Evolutionary conservation across 2,888 invertebrate species (phyloP).

Genomic region (Callimorpha dominula): DNA sequence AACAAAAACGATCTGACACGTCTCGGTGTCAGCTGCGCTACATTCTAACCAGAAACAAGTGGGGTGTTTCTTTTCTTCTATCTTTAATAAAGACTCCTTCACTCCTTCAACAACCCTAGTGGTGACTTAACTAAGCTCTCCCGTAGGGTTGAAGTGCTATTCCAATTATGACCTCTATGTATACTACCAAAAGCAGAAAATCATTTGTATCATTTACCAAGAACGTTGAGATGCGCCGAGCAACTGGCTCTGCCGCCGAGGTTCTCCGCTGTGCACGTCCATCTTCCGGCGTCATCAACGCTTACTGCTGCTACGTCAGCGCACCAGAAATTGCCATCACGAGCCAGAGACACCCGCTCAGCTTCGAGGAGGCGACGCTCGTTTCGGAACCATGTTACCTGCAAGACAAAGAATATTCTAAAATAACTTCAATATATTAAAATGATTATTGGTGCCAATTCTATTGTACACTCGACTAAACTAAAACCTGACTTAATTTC

Average conservation of each 20-base stretch:
- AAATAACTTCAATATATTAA: too few relatives aligned
- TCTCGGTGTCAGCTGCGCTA: too few relatives aligned
- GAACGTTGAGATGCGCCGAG: conserved; percentile 92
- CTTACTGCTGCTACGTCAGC: conserved; percentile 94
- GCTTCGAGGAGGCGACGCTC: conserved; percentile 91
- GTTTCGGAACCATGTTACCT: conserved; percentile 96
- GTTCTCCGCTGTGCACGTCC: conserved; percentile 95
- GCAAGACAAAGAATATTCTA: background rate
- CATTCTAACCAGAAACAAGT: too few relatives aligned
- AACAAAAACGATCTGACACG: too few relatives aligned
- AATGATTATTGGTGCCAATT: too few relatives aligned
- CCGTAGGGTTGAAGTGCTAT: too few relatives aligned
- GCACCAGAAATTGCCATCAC: conserved; percentile 95
- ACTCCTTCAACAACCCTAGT: too few relatives aligned
- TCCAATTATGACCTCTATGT: background rate
- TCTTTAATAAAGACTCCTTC: too few relatives aligned
- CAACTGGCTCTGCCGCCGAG: conserved; percentile 91
- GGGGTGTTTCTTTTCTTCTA: too few relatives aligned
- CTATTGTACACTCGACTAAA: too few relatives aligned
- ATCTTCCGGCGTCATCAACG: conserved; percentile 93
- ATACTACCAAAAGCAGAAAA: background rate
- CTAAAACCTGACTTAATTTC: too few relatives aligned
- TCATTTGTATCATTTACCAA: conserved; percentile 79
- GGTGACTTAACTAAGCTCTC: too few relatives aligned
- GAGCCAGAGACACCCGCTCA: conserved; percentile 91